Conservation (phyloP, 1,140 invertebrate genomes). For the Mactra quadrangularis region DNA sequence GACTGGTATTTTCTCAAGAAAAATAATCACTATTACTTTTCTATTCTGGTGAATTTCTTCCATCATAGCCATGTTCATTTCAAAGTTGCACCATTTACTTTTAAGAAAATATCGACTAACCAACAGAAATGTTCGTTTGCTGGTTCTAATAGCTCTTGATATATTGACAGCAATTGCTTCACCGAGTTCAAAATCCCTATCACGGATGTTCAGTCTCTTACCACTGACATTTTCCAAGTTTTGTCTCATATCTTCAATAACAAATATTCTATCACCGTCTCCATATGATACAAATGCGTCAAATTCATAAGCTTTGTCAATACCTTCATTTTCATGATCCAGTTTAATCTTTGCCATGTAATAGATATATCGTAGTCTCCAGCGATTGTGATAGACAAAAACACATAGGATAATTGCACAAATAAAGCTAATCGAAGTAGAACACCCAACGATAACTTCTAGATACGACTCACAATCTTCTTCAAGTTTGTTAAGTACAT, state of each 20-base stretch:
- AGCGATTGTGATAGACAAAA: conserved; percentile 33
- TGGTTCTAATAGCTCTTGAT: conserved; percentile 86
- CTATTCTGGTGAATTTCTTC: conserved; percentile 65
- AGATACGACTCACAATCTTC: conserved; percentile 33
- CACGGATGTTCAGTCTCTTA: conserved; percentile 64
- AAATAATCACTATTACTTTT: conserved; percentile 64
- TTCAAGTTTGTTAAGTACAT: conserved; percentile 9
- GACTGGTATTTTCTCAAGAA: conserved; percentile 59
- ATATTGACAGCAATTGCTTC: conserved; percentile 86
- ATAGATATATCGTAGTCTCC: conserved; percentile 55
- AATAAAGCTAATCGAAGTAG: conserved; percentile 5
- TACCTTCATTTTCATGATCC: background rate
- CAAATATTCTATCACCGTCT: conserved; percentile 59
- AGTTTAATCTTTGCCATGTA: conserved; percentile 46
- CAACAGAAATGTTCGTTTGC: conserved; percentile 86
- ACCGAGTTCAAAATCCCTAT: conserved; percentile 69
- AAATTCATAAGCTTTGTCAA: background rate
- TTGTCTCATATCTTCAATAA: conserved; percentile 31
- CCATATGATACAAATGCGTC: conserved; percentile 68
- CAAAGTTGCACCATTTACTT: conserved; percentile 89
- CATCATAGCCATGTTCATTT: conserved; percentile 84
- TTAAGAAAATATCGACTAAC: conserved; percentile 87
- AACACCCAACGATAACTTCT: conserved; percentile 13
- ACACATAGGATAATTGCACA: conserved; percentile 17
- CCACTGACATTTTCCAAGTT: conserved; percentile 47